These are phyloP conservation scores for Chaetops frenatus DNA, from an alignment of 2,113 vertebrate species.

Conservation along the genomic window DNA sequence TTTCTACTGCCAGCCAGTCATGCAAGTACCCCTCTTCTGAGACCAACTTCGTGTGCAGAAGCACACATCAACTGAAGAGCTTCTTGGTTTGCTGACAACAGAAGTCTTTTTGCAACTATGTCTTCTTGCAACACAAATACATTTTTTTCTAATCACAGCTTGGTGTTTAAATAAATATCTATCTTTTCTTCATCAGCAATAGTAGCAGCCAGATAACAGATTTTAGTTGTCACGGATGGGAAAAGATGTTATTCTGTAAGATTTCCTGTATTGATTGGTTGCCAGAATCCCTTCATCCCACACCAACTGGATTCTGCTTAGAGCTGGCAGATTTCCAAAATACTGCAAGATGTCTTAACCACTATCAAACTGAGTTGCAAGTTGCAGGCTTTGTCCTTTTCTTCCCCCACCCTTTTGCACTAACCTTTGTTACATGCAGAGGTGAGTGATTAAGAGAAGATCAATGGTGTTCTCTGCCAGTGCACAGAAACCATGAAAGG, in stretches of 20 bases:
- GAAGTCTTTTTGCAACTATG: not conserved
- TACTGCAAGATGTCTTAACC: slow-evolving; percentile 25
- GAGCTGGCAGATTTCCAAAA: slow-evolving; percentile 63
- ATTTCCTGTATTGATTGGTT: slow-evolving; percentile 56
- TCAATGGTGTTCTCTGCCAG: not conserved
- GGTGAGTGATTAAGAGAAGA: slow-evolving; percentile 23
- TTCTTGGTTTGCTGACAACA: not conserved
- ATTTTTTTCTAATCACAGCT: not conserved
- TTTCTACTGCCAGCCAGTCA: not conserved
- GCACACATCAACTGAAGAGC: not conserved
- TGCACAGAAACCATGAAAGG: not conserved
- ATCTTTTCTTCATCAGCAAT: slow-evolving; percentile 24
- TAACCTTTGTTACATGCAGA: slow-evolving; percentile 1
- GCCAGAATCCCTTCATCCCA: slow-evolving; percentile 63
- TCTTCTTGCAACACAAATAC: not conserved
- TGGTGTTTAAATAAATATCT: slow-evolving; percentile 51
- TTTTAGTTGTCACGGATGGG: slow-evolving; percentile 63
- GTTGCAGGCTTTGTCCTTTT: slow-evolving; percentile 48
- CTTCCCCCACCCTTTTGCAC: not conserved
- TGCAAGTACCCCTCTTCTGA: not conserved
- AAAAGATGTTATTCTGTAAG: slow-evolving; percentile 64
- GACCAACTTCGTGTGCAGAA: not conserved
- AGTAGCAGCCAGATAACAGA: slow-evolving; percentile 55
- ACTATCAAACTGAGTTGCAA: slow-evolving; percentile 9
- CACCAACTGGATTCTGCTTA: slow-evolving; percentile 70